These are phyloP conservation scores for Tragelaphus buxtoni DNA, from an alignment of 2,113 vertebrate species.

Conservation along the genomic window DNA sequence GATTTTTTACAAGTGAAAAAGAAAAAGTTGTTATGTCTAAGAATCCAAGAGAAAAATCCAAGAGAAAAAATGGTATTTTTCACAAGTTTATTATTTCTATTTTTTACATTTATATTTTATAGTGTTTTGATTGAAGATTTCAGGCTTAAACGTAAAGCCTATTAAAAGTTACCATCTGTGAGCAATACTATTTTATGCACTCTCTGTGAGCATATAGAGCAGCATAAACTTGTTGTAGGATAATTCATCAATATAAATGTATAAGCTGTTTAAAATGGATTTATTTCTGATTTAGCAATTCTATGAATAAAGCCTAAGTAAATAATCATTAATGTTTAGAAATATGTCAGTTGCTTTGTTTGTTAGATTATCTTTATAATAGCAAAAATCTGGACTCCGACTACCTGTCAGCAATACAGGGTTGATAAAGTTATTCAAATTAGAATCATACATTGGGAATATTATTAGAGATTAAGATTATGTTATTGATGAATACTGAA, in stretches of 20 bases:
- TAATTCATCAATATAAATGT: not conserved
- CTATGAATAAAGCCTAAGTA: not conserved
- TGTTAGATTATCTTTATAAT: not conserved
- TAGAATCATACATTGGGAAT: not conserved
- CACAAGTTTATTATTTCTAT: no score
- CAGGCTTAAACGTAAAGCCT: not conserved
- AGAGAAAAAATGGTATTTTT: no score
- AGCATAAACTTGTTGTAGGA: not conserved
- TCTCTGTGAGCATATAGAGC: not conserved
- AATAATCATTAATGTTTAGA: not conserved
- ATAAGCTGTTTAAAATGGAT: not conserved
- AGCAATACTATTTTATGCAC: not conserved
- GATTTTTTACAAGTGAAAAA: no score
- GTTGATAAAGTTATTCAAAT: not conserved
- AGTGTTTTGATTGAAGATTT: no score
- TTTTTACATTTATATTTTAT: no score
- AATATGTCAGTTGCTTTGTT: not conserved
- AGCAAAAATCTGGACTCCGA: not conserved
- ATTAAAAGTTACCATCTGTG: not conserved
- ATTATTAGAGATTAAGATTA: not conserved
- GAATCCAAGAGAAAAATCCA: no score
- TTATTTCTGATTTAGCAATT: not conserved
- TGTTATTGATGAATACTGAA: not conserved
- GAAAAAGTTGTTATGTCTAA: no score
- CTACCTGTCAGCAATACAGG: not conserved